Evolutionary conservation across 2,797 vertebrate genomes (phyloP).

Genomic region (Intellagama lesueurii): DNA sequence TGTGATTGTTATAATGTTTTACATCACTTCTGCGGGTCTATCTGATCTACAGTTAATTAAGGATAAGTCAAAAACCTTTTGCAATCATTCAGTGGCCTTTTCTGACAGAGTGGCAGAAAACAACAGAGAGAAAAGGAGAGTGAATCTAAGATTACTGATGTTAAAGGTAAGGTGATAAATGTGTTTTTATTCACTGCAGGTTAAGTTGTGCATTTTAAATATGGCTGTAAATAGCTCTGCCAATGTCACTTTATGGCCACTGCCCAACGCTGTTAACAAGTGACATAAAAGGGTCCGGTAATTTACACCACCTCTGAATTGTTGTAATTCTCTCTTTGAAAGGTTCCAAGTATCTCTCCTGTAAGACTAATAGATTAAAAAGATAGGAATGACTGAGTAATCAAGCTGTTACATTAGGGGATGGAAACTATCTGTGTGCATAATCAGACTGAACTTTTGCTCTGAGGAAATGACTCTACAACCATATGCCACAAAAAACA

Average conservation of each 20-base stretch:
- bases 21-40: conserved; percentile 30
- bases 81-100: conserved; percentile 40
- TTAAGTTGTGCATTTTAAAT: conserved; percentile 65
- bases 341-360: conserved; percentile 49
- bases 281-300: conserved; percentile 52
- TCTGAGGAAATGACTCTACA: neutral
- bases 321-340: conserved; percentile 58
- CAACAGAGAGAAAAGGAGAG: conserved; percentile 1
- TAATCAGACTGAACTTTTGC: conserved; percentile 1
- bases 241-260: conserved; percentile 60
- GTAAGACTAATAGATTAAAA: conserved; percentile 57
- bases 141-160: conserved; percentile 19
- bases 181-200: conserved; percentile 57
- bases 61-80: conserved; percentile 45
- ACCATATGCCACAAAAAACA: neutral
- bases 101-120: conserved; percentile 31
- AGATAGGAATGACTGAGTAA: conserved; percentile 37
- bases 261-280: conserved; percentile 14
- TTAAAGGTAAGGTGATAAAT: conserved; percentile 53
- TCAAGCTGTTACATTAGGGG: conserved; percentile 37
- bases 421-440: conserved; percentile 3
- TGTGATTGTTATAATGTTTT: conserved; percentile 40
- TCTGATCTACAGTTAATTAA: conserved; percentile 47
- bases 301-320: conserved; percentile 59
- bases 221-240: conserved; percentile 57